Conservation (phyloP, 2,113 vertebrate species). For the Bambusicola thoracicus region DNA sequence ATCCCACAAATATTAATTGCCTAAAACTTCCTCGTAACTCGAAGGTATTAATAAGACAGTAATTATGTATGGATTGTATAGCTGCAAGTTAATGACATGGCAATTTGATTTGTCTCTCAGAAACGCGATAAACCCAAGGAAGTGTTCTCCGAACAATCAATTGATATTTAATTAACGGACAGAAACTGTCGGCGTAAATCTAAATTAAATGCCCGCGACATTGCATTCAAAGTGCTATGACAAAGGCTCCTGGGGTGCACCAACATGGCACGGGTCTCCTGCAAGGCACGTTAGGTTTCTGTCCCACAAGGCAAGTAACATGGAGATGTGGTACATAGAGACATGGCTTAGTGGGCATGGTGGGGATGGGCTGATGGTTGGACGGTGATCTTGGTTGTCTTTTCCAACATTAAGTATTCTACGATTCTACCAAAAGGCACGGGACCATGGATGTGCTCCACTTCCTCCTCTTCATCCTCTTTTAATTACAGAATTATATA, state of each 20-base stretch:
- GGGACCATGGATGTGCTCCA: rapidly evolving
- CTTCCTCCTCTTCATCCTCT: background rate
- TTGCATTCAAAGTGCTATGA: background rate
- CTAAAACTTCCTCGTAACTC: constrained; percentile 59
- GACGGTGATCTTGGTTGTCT: background rate
- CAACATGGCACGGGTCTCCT: rapidly evolving
- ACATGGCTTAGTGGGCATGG: background rate
- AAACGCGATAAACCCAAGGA: constrained; percentile 55
- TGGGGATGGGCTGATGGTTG: background rate
- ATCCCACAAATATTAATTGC: constrained; percentile 71
- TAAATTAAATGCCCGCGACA: background rate
- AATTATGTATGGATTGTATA: constrained; percentile 68
- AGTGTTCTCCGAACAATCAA: constrained; percentile 69
- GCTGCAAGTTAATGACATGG: constrained; percentile 66
- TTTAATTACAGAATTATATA: no score
- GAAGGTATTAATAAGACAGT: constrained; percentile 68
- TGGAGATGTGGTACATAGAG: background rate
- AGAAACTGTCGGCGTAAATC: constrained; percentile 29
- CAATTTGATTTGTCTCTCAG: constrained; percentile 58
- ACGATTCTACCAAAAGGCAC: background rate
- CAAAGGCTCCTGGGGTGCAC: background rate
- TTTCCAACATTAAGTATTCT: background rate
- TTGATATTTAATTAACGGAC: constrained; percentile 71
- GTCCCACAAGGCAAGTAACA: background rate
- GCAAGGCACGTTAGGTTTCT: rapidly evolving